Evolutionary conservation across 53 echinoderm and acorn worm genomes (phyloP).

Genomic region (Luidia sarsii): DNA sequence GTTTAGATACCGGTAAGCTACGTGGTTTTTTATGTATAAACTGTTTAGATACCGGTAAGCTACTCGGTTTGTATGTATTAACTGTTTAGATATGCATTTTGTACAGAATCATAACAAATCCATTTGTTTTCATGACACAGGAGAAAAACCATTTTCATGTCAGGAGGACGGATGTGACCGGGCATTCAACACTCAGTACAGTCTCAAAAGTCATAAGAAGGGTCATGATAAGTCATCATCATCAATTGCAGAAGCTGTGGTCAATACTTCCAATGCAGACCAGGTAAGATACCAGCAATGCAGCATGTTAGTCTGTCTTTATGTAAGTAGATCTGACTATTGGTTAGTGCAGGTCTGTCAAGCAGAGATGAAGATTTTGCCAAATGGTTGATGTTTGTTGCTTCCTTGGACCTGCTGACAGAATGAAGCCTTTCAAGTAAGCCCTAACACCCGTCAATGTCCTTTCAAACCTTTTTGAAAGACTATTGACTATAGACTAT

Average conservation of each 20-base stretch:
- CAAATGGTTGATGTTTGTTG: background rate
- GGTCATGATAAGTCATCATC: conserved; percentile 62
- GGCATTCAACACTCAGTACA: conserved; percentile 96
- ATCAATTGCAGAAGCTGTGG: background rate
- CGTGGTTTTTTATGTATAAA: too few relatives aligned
- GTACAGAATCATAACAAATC: background rate
- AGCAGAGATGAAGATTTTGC: background rate
- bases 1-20: too few relatives aligned
- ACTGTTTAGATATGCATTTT: too few relatives aligned
- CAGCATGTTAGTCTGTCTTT: background rate
- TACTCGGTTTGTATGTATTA: too few relatives aligned
- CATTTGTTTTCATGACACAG: conserved; percentile 17
- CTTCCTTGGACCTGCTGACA: background rate
- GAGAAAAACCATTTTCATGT: conserved; percentile 93
- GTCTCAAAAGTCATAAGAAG: conserved; percentile 87
- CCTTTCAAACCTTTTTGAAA: background rate
- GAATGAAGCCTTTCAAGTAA: background rate
- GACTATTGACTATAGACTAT: background rate
- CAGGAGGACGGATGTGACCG: conserved; percentile 73
- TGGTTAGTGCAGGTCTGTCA: background rate
- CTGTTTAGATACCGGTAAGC: too few relatives aligned
- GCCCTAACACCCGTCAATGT: background rate
- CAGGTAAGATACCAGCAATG: background rate
- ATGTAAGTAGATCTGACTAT: background rate
- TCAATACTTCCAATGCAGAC: background rate